Evolutionary conservation across 2,113 vertebrate species (phyloP), one percentile per base, ranked within the genome.

Genomic region (rabbit (Oryctolagus cuniculus)): DNA sequence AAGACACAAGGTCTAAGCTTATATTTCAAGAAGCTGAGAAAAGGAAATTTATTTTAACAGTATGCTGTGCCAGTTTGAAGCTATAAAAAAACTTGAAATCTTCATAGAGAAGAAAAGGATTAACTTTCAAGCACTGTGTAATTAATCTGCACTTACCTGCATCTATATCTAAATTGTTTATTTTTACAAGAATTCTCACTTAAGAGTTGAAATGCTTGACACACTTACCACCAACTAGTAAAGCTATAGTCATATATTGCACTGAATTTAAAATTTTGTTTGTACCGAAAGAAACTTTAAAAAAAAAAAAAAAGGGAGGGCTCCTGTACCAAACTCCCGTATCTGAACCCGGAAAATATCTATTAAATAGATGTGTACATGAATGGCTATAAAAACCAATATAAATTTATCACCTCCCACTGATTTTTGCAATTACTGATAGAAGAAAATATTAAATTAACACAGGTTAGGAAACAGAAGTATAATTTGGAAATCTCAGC

Each of bases 21-120:
- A 49, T 4, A 70, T 87, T 94, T 88, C 44, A 44, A 44, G 44
- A 44, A 8, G 44, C 44, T 44, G 6, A 44, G 44, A 44, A 44
- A 44, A 44, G 44, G 44, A 44, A 44, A 44, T 44, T 44, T 44
- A 44, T 44, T 44, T 44, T 44, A 44, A 44, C 44, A 44, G 44
- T 44, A 44, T 3, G 51, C 27, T 36, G 4, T 63, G 69, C 8
- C 66, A 95, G 27, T 75, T 34, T 80, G 36, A 34, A 84, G 19
- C 25, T 91, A 13, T 91, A 74, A 93, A 93, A 63, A 7, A 94
- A 85, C 8, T 64, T 91, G n/a, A 86, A 66, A 58, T 95, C 10
- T 67, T 95, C 84, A 44, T 19, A 61, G 53, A 87, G 58, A n/a
- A 83, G 84, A 89, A 82, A 22, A 53, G 3, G 83, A 72, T 86